Percentiles rank a stretch among this genome's conserved stretches.
Conservation (phyloP, 2,888 invertebrate species). For the Calameuta filiformis region DNA sequence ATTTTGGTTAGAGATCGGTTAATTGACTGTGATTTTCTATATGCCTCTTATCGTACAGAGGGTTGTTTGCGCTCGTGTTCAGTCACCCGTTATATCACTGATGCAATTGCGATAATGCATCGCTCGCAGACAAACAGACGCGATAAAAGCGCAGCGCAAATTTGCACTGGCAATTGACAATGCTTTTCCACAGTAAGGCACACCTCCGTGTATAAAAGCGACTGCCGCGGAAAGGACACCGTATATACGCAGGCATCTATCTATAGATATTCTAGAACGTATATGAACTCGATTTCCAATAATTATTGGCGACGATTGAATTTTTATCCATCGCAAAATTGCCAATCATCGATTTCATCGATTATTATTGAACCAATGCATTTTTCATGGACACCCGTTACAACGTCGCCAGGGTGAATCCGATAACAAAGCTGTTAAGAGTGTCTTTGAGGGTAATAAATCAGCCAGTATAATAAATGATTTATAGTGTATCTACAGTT, state of each 20-base stretch:
- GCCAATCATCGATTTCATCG: not conserved
- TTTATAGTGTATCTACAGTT: not conserved
- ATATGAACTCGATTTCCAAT: not conserved
- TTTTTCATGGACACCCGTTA: not conserved
- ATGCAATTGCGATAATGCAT: conserved; percentile 41
- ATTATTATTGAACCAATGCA: not conserved
- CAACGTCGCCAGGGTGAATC: not conserved
- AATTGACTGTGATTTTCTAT: not conserved
- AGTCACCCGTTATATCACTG: not conserved
- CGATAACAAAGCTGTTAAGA: conserved; percentile 1
- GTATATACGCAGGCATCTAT: not conserved
- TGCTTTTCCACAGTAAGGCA: not conserved
- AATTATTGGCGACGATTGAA: not conserved
- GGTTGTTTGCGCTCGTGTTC: not conserved
- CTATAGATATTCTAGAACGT: not conserved
- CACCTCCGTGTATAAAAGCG: not conserved
- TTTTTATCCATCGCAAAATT: not conserved
- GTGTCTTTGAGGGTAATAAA: not conserved
- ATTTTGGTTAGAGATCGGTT: not conserved
- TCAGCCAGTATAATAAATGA: not conserved
- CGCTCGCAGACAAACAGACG: conserved; percentile 24
- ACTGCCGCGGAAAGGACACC: not conserved
- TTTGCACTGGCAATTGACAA: conserved; percentile 37
- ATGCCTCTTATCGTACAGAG: not conserved
- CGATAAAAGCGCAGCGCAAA: conserved; percentile 39